Evolutionary conservation across 2,113 vertebrate species (phyloP).

Genomic region (Xyliphius kryptos): DNA sequence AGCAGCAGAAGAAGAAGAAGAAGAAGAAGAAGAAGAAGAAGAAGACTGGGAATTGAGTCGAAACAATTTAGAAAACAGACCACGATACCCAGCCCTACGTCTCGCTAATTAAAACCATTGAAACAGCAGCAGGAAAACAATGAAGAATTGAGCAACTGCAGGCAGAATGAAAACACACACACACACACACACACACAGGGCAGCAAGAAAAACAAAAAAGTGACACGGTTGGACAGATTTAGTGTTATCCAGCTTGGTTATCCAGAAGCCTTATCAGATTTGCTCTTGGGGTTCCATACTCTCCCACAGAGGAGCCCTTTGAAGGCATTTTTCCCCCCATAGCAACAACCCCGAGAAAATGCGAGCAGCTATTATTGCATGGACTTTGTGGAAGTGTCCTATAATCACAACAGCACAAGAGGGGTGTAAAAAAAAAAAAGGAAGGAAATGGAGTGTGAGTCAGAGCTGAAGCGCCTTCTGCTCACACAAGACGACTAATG

Average conservation of each 20-base stretch:
- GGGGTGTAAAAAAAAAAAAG: background rate
- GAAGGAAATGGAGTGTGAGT: background rate
- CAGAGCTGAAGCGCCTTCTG: slow-evolving; percentile 3
- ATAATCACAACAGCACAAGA: slow-evolving; percentile 12
- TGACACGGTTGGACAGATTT: no score
- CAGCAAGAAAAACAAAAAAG: background rate
- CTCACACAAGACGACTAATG: slow-evolving; percentile 3
- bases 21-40: no score
- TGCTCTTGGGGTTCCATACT: slow-evolving; percentile 2
- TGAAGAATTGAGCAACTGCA: background rate
- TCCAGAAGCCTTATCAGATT: background rate
- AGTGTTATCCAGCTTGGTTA: background rate
- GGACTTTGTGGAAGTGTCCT: slow-evolving; percentile 1
- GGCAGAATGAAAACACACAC: background rate
- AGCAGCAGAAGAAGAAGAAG: no score
- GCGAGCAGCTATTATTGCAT: slow-evolving; percentile 16
- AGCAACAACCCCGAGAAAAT: slow-evolving; percentile 29
- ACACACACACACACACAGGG: slow-evolving; percentile 1
- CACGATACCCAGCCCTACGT: no score
- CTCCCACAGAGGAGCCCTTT: background rate
- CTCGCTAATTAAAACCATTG: no score
- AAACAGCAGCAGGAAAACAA: background rate
- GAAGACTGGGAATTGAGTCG: no score
- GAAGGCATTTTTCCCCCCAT: slow-evolving; percentile 32
- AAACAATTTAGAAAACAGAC: no score